These are phyloP conservation scores for Phytoseiulus persimilis DNA, from an alignment of 2,888 invertebrate genomes.

Conservation along the genomic window DNA sequence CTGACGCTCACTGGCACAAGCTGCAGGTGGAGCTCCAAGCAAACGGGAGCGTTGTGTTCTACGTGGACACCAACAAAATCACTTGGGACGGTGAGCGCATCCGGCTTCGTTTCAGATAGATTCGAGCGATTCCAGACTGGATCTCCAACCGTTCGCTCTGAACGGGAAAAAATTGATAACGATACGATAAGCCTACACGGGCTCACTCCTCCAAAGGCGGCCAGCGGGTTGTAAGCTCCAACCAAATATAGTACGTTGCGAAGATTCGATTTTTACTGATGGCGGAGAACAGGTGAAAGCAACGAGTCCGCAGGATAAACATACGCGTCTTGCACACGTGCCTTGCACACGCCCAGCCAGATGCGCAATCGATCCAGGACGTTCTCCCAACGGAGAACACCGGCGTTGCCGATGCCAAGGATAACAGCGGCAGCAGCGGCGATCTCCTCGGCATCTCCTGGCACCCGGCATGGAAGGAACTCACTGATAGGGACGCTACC, in stretches of 20 bases:
- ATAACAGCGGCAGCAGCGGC: too few species aligned
- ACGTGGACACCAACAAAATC: conserved; percentile 35
- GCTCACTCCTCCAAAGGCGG: too few species aligned
- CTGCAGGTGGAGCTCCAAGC: conserved; percentile 22
- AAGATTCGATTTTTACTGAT: background rate
- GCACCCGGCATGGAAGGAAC: too few species aligned
- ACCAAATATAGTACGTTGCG: background rate
- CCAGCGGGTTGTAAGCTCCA: background rate
- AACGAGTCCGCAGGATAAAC: background rate
- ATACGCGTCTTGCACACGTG: background rate
- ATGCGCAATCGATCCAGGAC: too few species aligned
- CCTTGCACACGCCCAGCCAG: too few species aligned
- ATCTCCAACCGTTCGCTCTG: too few species aligned
- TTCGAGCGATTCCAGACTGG: background rate
- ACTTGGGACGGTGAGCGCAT: conserved; percentile 15
- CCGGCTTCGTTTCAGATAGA: background rate
- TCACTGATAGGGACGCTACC: too few species aligned
- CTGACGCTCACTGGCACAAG: conserved; percentile 34
- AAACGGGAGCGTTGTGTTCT: conserved; percentile 18
- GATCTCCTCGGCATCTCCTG: too few species aligned
- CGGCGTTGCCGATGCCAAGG: too few species aligned
- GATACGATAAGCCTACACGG: too few species aligned
- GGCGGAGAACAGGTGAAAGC: background rate
- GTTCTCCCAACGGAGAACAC: too few species aligned
- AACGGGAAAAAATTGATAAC: background rate